Base-by-base conservation (phyloP, 2,797 vertebrate species). In the Scolopax rusticola region DNA sequence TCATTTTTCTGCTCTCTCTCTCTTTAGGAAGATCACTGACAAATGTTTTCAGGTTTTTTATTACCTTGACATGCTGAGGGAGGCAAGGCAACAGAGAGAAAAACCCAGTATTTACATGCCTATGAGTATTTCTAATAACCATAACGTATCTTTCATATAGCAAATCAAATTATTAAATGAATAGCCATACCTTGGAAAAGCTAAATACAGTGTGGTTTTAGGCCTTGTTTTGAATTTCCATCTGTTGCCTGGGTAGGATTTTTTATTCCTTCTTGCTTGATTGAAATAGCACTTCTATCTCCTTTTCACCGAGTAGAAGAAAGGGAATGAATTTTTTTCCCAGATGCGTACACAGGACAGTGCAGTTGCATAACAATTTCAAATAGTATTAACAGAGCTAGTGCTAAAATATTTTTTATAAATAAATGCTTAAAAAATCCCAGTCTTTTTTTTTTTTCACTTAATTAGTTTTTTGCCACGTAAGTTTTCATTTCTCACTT, bases 381-480 rank as follows among this genome's bases (percentile, higher is more conserved):
- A 36, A 54, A n/a, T 9, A 38, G 4, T 25, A 32, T n/a, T 90
- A 71, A 47, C 50, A 90, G 69, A 88, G 4, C 19, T 90, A 38
- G 43, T 90, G n/a, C 21, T 59, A 69, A 81, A 90, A 48, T 38
- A 24, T 6, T 16, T 23, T 38, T 48, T 18, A 3, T 24, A 3
- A 2, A 36, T 32, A 73, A 68, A 40, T 54, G 15, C 27, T 56
- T 13, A 23, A 23, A 64, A 75, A 76, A 57, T 40, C 23, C 28
- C 54, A 6, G 7, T 59, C 11, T 88, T 5, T 53, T 83, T 91
- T 84, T 33, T 53, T 54, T 54, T 54, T 19, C 47, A 23, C 36
- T 53, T 71, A 78, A 83, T 95, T 90, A 77, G 56, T 53, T 64
- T 60, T 80, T 92, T 64, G 30, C 69, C 92, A 91, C 47, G 32